Conservation (phyloP, 37 sponge, comb jelly and placozoan genomes). For the Crambe crambe region DNA sequence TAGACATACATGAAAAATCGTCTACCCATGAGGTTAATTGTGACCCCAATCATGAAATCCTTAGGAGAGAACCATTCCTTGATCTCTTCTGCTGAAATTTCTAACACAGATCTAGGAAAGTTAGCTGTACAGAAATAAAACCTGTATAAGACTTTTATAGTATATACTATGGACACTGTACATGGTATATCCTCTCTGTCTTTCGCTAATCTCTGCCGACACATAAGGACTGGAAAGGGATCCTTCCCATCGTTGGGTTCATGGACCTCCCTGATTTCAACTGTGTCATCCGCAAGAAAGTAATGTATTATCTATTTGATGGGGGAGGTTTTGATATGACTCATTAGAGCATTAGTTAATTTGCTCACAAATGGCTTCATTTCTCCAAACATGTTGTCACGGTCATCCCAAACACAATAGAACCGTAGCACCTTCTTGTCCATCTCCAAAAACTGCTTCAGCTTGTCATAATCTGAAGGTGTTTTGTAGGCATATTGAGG, state of each 20-base stretch:
- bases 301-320: slow-evolving; percentile 80
- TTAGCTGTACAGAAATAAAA: slow-evolving; percentile 32
- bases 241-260: slow-evolving; percentile 96
- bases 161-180: slow-evolving; percentile 15
- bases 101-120: slow-evolving; percentile 88
- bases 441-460: slow-evolving; percentile 92
- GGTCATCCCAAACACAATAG: slow-evolving; percentile 97
- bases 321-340: neutral
- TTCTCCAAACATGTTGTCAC: slow-evolving; percentile 98
- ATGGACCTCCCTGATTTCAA: slow-evolving; percentile 92
- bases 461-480: slow-evolving; percentile 86
- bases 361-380: slow-evolving; percentile 84
- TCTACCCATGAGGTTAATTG: slow-evolving; percentile 85
- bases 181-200: slow-evolving; percentile 62
- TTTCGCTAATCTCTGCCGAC: slow-evolving; percentile 91
- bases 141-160: neutral
- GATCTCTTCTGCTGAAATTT: slow-evolving; percentile 88
- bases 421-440: slow-evolving; percentile 94
- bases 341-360: neutral
- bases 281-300: slow-evolving; percentile 94
- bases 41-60: slow-evolving; percentile 88
- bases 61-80: slow-evolving; percentile 90
- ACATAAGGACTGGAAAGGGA: slow-evolving; percentile 92
- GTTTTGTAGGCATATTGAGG: slow-evolving; percentile 79
- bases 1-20: slow-evolving; percentile 80